These are phyloP conservation scores for Aethina tumida DNA, from an alignment of 1,140 invertebrate species.

Conservation along the genomic window DNA sequence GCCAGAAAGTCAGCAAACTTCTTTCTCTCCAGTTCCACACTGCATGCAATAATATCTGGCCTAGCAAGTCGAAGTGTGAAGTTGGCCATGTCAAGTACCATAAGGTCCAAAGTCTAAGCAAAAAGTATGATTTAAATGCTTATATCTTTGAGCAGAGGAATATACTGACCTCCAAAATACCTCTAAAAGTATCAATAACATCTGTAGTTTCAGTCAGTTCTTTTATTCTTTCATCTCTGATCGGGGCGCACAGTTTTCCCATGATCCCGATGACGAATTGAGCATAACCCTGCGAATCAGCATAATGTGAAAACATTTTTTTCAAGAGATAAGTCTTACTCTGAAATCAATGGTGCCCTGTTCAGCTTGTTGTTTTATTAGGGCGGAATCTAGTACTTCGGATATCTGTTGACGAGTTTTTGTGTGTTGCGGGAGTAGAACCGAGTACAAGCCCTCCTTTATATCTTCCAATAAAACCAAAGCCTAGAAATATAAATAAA, in stretches of 20 bases:
- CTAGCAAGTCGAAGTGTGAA: conserved; percentile 82
- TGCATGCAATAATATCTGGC: conserved; percentile 73
- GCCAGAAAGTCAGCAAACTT: conserved; percentile 88
- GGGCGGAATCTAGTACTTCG: conserved; percentile 74
- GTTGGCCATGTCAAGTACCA: conserved; percentile 94
- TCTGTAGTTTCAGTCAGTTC: conserved; percentile 66
- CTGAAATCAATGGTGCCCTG: conserved; percentile 74
- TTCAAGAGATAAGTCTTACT: conserved; percentile 20
- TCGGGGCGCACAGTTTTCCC: conserved; percentile 85
- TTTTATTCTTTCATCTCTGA: conserved; percentile 79
- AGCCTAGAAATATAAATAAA: conserved; percentile 39
- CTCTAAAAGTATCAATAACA: conserved; percentile 77
- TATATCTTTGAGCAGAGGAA: background rate
- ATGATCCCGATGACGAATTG: conserved; percentile 81
- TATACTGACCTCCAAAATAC: conserved; percentile 56
- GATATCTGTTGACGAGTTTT: conserved; percentile 72
- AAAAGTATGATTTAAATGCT: conserved; percentile 7
- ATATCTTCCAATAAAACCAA: conserved; percentile 78
- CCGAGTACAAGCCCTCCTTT: conserved; percentile 68
- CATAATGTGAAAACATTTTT: conserved; percentile 2
- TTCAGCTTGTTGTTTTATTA: conserved; percentile 83
- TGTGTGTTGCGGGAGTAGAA: conserved; percentile 76
- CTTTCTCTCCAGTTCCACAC: conserved; percentile 80
- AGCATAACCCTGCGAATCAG: conserved; percentile 54
- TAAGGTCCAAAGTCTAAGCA: conserved; percentile 63